phyloP scores from a whole-genome alignment of 2,888 invertebrate genomes.

The Netelia inedita region DNA sequence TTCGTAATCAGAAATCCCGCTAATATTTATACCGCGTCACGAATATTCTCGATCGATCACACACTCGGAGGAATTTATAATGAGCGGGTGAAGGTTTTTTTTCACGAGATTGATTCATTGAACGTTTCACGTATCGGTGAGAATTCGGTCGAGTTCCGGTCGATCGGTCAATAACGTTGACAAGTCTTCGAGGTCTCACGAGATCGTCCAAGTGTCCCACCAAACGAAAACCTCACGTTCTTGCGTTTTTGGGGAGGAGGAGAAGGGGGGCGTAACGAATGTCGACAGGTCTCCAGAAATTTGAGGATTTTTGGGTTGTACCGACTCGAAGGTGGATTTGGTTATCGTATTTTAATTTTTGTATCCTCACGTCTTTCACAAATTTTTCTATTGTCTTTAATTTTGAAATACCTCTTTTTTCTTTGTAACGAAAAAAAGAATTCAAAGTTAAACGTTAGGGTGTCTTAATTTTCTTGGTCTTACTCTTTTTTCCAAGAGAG shows the following conservation, averaged over 20 bases:
- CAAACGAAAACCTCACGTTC: constrained; percentile 72
- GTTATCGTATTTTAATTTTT: constrained; percentile 61
- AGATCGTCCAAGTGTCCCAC: constrained; percentile 58
- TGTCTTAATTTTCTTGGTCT: background rate
- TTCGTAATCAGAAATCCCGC: constrained; percentile 43
- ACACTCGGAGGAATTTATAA: background rate
- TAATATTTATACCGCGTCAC: constrained; percentile 75
- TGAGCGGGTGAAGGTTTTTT: background rate
- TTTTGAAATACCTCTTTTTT: background rate
- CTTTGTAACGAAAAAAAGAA: background rate
- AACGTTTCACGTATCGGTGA: constrained; percentile 48
- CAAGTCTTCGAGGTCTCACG: constrained; percentile 70
- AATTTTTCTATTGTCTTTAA: background rate
- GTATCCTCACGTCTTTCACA: constrained; percentile 32
- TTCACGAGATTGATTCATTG: constrained; percentile 31
- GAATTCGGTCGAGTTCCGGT: constrained; percentile 53
- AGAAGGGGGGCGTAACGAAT: constrained; percentile 68
- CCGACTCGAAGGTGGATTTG: constrained; percentile 46
- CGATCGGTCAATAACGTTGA: constrained; percentile 79
- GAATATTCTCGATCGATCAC: constrained; percentile 83
- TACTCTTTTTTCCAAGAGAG: constrained; percentile 11
- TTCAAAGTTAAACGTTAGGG: constrained; percentile 32
- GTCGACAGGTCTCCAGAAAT: constrained; percentile 71
- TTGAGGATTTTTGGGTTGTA: constrained; percentile 20
- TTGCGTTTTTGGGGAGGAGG: constrained; percentile 70